phyloP scores from a whole-genome alignment of 2,113 vertebrate species.

The Pseudopodoces humilis region DNA sequence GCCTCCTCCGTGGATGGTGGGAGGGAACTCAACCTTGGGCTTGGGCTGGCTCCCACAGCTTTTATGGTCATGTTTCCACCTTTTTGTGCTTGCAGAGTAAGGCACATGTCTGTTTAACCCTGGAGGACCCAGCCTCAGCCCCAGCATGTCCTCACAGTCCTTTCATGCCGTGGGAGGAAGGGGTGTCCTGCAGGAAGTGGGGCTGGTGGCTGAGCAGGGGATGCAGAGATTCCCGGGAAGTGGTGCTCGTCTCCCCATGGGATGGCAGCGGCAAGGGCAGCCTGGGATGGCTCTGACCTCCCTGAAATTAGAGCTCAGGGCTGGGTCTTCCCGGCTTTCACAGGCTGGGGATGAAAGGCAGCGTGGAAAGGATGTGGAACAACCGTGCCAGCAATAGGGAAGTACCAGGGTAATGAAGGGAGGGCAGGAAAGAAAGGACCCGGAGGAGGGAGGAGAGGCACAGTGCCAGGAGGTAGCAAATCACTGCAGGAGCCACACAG shows the following conservation, averaged over 20 bases:
- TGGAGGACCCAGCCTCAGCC: neutral
- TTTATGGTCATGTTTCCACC: accelerated
- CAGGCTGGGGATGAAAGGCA: accelerated
- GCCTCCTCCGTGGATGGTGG: neutral
- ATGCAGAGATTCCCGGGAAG: neutral
- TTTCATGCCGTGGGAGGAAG: accelerated
- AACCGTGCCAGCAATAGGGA: accelerated
- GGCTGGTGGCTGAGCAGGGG: neutral
- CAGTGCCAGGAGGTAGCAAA: neutral
- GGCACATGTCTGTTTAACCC: neutral
- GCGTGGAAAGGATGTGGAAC: neutral
- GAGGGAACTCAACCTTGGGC: neutral
- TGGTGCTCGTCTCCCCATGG: neutral
- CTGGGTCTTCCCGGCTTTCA: neutral
- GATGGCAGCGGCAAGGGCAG: neutral
- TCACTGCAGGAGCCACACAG: neutral
- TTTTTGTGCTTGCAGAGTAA: neutral
- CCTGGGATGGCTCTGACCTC: neutral
- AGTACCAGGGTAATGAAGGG: neutral
- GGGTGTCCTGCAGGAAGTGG: accelerated
- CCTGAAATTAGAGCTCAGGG: neutral
- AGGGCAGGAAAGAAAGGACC: neutral
- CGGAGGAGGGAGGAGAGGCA: neutral
- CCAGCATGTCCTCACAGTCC: neutral
- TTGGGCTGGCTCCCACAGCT: neutral